Base-by-base conservation (phyloP, 2,113 vertebrate genomes). In the Cairina moschata region DNA sequence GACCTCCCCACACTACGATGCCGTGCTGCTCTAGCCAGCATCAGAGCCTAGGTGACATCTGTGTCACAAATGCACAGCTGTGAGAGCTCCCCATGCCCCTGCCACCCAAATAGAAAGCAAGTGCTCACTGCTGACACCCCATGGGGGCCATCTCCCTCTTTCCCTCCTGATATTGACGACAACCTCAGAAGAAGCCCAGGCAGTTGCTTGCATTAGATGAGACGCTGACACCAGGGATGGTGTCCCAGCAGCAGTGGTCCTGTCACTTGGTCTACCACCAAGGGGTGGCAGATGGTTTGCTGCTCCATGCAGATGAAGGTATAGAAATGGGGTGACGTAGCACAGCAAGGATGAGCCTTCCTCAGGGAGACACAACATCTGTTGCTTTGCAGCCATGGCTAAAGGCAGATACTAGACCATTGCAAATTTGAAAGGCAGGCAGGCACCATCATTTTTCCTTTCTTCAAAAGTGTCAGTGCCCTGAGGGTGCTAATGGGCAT, bases 11-110 rank as follows among this genome's bases (percentile, higher is more conserved):
- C 25, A 60, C 32, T 0, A 0, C 17, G 14, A 23, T 36, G 36
- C 21, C 72, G 17, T 6, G 13, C 52, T 31, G 32, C 2, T 6
- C 13, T 1, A 0, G 21, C 28, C 44, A 66, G 17, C 2, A 1
- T 11, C 17, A 59, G 58, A 86, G 28, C 21, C 36, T n/a, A 55
- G 42, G 20, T 86, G 36, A 59, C 23, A 4, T 29, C 7, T 6
- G 11, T 48, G 29, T 14, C 36, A 48, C 8, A 65, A 34, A 34
- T 11, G 13, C 28, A 36, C 32, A 44, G 6, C 68, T 29, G 34
- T 0, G 1, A 46, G 18, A 0, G 3, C 32, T 89, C 20, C 42
- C 32, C 38, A 21, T 1, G 17, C 12, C 21, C 21, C 0, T 4
- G 23, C 40, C 26, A 42, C 40, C 18, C 18, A 75, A 13, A 26